phyloP scores from a whole-genome alignment of 37 sponge, comb jelly and placozoan genomes.

The Dysidea cf. avara region DNA sequence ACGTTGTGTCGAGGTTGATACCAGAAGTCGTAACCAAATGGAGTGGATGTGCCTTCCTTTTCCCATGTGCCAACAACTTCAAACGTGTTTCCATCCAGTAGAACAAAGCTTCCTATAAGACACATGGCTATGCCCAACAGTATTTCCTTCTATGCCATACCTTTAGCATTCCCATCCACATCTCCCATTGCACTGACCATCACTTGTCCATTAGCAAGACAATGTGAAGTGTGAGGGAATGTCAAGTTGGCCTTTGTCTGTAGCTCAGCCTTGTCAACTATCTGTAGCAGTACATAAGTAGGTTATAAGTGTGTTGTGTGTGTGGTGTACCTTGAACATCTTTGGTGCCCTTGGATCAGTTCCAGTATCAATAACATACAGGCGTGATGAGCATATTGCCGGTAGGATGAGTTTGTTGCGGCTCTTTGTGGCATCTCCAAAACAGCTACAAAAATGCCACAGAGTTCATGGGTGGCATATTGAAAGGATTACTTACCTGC shows the following conservation, averaged over 20 bases:
- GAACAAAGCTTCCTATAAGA: conserved; percentile 68
- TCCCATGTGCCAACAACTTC: conserved; percentile 86
- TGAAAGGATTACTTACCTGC: conserved; percentile 46
- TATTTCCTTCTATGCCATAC: conserved; percentile 7
- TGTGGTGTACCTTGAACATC: conserved; percentile 52
- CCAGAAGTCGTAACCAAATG: conserved; percentile 94
- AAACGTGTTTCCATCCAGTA: conserved; percentile 72
- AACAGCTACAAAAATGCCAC: conserved; percentile 67
- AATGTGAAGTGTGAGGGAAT: conserved; percentile 85
- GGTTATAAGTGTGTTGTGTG: background rate
- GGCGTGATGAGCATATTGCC: conserved; percentile 53
- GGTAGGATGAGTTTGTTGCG: conserved; percentile 81
- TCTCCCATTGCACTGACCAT: conserved; percentile 90
- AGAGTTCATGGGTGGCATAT: background rate
- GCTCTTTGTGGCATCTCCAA: conserved; percentile 66
- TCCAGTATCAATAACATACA: conserved; percentile 81
- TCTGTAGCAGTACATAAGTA: conserved; percentile 37
- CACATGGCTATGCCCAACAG: background rate
- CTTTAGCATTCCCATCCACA: conserved; percentile 68
- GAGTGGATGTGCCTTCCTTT: conserved; percentile 34
- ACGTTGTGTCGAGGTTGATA: conserved; percentile 90
- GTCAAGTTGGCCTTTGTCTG: conserved; percentile 51
- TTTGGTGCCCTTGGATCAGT: conserved; percentile 72
- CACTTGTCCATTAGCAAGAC: conserved; percentile 76
- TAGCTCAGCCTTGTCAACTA: conserved; percentile 73